Base-by-base conservation (phyloP, 1,140 invertebrate species). In the Maniola jurtina region DNA sequence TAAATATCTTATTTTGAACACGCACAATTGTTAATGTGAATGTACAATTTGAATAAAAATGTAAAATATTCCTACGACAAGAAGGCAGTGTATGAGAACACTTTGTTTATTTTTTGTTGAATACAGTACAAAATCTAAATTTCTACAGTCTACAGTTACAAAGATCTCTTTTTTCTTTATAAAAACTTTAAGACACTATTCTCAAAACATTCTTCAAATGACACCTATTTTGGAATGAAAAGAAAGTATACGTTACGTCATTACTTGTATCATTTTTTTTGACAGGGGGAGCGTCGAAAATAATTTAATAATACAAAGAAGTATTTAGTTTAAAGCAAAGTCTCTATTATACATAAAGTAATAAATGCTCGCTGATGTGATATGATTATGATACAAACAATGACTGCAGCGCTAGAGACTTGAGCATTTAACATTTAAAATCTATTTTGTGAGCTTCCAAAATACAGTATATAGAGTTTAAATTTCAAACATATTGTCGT, bases 1-100 rank as follows among this genome's bases (percentile, higher is more conserved):
- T 13, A 11, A 13, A n/a, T 11, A 45, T n/a, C 13, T 40, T 14
- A n/a, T 47, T 14, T 47, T 6, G 48, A 50, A 34, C 15, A 35
- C 11, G 11, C 33, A 10, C 16, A 35, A 34, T 55, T 55, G 25
- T 34, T 55, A 40, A 52, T 38, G 64, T 16, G 25, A 55, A 61
- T 33, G 47, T 59, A 38, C n/a, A 66, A 48, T 52, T 35, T 47
- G 48, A 66, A 60, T 45, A 66, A n/a, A 48, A 47, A 61, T 59
- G 52, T 66, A 66, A 55, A 25, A 66, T 47, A 25, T 55, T 25
- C 56, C 38, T 64, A 64, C 14, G 57, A 67, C 55, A 66, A 71
- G 66, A 72, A 72, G 73, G 73, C 73, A 73, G 73, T 73, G 68
- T 47, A 42, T 62, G 52, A 61, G 73, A 76, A 76, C 73, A 76